Conservation (phyloP, 2,797 vertebrate species). For the Aulostomus chinensis region DNA sequence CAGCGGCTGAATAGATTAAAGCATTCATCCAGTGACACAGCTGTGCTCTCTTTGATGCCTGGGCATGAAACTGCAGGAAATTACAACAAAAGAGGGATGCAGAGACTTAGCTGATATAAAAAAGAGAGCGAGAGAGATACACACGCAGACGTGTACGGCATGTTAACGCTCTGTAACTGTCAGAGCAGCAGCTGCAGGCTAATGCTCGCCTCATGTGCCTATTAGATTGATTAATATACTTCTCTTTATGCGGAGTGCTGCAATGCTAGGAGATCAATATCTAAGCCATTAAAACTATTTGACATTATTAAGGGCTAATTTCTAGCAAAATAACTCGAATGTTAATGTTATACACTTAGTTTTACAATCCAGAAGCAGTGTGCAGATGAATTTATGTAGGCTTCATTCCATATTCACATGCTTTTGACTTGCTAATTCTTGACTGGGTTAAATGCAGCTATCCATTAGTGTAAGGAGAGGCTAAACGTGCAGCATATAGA, state of each 20-base stretch:
- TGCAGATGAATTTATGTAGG: too few relatives aligned
- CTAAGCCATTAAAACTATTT: too few relatives aligned
- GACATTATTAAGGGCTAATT: too few relatives aligned
- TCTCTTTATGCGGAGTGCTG: slow-evolving; percentile 6
- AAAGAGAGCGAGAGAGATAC: slow-evolving; percentile 21
- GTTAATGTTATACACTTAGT: background rate
- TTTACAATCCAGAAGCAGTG: too few relatives aligned
- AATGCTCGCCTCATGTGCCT: slow-evolving; percentile 8
- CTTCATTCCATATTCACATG: background rate
- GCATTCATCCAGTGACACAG: slow-evolving; percentile 63
- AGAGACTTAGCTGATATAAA: slow-evolving; percentile 31
- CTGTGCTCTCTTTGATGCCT: slow-evolving; percentile 68
- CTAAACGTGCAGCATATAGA: slow-evolving; percentile 30
- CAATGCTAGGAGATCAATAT: background rate
- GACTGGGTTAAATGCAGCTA: slow-evolving; percentile 12
- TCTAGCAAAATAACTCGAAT: too few relatives aligned
- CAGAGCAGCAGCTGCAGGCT: slow-evolving; percentile 46
- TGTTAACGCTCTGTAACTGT: slow-evolving; percentile 38
- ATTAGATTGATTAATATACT: slow-evolving; percentile 26
- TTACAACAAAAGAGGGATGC: slow-evolving; percentile 54
- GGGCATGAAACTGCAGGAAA: slow-evolving; percentile 68
- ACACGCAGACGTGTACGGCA: slow-evolving; percentile 29
- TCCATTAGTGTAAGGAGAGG: slow-evolving; percentile 13
- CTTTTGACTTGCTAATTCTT: slow-evolving; percentile 7
- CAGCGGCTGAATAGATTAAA: slow-evolving; percentile 71